A percentile compares a stretch with the other conserved stretches of the same genome.
Evolutionary conservation across 2,113 vertebrate genomes (phyloP).

Genomic region (Stegostoma tigrinum): DNA sequence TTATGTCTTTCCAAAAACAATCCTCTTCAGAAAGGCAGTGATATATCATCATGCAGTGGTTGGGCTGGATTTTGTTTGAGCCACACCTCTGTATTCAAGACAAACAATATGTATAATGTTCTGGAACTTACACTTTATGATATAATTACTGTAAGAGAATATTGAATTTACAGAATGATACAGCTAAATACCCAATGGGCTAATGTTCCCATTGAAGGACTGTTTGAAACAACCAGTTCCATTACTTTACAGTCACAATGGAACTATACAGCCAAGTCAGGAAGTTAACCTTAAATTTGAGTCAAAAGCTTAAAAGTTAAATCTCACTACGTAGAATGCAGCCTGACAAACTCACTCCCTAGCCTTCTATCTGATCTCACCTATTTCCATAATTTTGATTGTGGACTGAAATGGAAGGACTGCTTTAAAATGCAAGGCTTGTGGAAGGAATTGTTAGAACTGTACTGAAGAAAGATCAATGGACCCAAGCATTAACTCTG

Average conservation of each 20-base stretch:
- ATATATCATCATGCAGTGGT: background rate
- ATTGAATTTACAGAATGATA: background rate
- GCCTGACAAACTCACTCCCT: background rate
- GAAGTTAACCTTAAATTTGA: too few species aligned
- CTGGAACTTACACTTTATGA: background rate
- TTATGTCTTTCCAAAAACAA: too few species aligned
- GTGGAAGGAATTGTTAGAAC: too few species aligned
- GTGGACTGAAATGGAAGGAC: too few species aligned
- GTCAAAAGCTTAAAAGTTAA: background rate
- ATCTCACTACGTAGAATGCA: background rate
- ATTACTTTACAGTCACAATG: background rate
- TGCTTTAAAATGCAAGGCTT: too few species aligned
- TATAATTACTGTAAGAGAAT: background rate
- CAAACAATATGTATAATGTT: background rate
- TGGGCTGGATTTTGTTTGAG: background rate
- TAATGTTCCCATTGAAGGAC: background rate
- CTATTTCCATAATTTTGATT: background rate
- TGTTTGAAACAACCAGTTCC: background rate
- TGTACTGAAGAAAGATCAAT: too few species aligned
- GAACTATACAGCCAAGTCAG: background rate
- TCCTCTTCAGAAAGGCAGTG: background rate
- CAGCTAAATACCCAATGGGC: background rate
- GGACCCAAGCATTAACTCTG: too few species aligned
- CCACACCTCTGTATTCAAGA: background rate
- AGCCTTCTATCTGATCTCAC: background rate